Evolutionary conservation across 2,113 vertebrate genomes (phyloP), one percentile per base, ranked within the genome.

Genomic region (Aegotheles bennettii): DNA sequence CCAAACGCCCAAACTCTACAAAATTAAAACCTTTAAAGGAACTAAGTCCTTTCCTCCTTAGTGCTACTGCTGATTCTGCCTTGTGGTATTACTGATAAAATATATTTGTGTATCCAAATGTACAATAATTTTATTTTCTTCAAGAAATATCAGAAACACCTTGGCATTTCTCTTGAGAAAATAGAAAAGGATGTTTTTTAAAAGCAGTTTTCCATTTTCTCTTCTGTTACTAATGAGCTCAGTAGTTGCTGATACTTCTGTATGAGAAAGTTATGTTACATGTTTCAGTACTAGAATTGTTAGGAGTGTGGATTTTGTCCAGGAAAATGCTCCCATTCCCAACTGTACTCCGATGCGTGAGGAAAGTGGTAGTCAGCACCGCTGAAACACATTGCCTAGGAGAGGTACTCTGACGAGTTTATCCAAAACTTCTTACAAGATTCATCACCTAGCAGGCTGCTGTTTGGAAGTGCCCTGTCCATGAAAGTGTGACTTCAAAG

Each of bases 261-360:
- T 76, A 33, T 12, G 40, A 45, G 53, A 45, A 7, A 56, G 29
- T n/a, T n/a, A 17, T 11, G 33, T 70, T 43, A 14, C 0, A 14
- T 5, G 9, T 75, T 80, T 59, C 51, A 31, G 43, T 57, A 8
- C 16, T 23, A 16, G 12, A 15, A 0, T 18, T 59, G 50, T 38
- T 54, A 57, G 25, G 16, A 67, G 31, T 8, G 42, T 26, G 18
- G 18, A 15, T 20, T 15, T 67, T 77, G 40, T 45, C 20, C 42
- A 28, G 69, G 51, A 57, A 50, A 63, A 50, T 24, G 29, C 29
- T 73, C 15, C 69, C 2, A 1, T 67, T 69, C 28, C 71, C 28
- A 45, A 1, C 17, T n/a, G 45, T 50, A 17, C 15, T 77, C 25
- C 10, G 11, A 7, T 7, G 28, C 1, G 1, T 38, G 18, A 60